Base-by-base conservation (phyloP, 2,888 invertebrate genomes). In the Asteroscopus sphinx region DNA sequence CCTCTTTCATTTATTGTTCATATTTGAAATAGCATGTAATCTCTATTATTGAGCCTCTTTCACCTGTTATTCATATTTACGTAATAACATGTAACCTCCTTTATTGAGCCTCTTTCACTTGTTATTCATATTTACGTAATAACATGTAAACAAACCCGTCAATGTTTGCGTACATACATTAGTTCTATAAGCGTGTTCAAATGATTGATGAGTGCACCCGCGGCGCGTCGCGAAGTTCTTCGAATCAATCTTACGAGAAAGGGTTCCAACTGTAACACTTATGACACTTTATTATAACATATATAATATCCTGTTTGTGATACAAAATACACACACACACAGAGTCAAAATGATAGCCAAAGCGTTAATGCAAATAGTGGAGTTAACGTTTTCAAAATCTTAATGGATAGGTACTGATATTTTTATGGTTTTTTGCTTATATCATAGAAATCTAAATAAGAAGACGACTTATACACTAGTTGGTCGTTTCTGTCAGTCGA, bases 211-310 rank as follows among this genome's bases (percentile, higher is more conserved):
- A 54, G 53, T 45, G 63, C 58, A 26, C 8, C 21, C 49, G 56
- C 36, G 49, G 37, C 49, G 42, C 15, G 28, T 47, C 55, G 21
- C 21, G 52, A 68, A 60, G 54, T 65, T 48, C 16, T 9, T 30
- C 49, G 39, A 65, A 73, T 73, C 73, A 74, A 74, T 73, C 71
- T 73, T 73, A 39, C 13, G 32, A 42, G 45, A 39, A 60, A 55
- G 58, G 68, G 57, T 68, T 48, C 32, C 16, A 32, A 35, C 59
- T 51, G 49, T 42, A 33, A 7, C 52, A 44, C 15, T 61, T 61
- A 44, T 26, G 30, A 32, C 1, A 60, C 51, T 67, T 67, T 46
- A 42, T 51, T 52, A 26, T 47, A 42, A 67, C 68, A 67, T 36
- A 68, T 57, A 42, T 60, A 60, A 67, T 67, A 46, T 64, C 68